These are phyloP conservation scores for Sinodicranocentrus sp. DNA, from an alignment of 2,888 invertebrate species.

Conservation along the genomic window DNA sequence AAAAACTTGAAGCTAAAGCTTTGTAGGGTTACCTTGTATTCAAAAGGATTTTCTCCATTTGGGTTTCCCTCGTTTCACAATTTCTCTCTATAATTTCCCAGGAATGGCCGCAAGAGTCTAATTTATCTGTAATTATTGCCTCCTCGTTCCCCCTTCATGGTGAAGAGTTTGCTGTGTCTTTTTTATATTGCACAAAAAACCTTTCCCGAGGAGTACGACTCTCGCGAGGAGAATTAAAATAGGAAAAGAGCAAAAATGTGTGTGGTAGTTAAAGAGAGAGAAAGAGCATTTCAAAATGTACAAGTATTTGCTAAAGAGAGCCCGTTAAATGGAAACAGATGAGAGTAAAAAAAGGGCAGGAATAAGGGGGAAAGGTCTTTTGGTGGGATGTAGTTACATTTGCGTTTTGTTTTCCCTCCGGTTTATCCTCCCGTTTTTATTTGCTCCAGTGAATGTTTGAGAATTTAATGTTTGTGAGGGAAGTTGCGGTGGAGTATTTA, in stretches of 20 bases:
- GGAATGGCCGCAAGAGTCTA: conserved; percentile 53
- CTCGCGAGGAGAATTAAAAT: conserved; percentile 59
- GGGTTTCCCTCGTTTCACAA: too few species aligned
- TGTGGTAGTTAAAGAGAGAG: too few species aligned
- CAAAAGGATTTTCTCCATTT: too few species aligned
- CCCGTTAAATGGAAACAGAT: too few species aligned
- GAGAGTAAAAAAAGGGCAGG: conserved; percentile 14
- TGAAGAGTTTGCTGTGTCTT: conserved; percentile 7
- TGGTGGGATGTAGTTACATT: too few species aligned
- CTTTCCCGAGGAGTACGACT: neutral
- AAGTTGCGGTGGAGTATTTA: conserved; percentile 4
- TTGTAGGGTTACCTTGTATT: too few species aligned
- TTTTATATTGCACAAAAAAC: neutral
- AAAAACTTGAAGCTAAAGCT: too few species aligned
- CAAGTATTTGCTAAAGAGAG: too few species aligned
- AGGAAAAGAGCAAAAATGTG: conserved; percentile 17
- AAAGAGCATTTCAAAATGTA: too few species aligned
- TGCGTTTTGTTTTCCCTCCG: conserved; percentile 24
- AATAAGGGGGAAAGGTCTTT: conserved; percentile 29
- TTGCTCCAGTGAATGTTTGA: too few species aligned
- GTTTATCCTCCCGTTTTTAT: conserved; percentile 29
- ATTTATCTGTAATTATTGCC: conserved; percentile 63
- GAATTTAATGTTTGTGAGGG: too few species aligned
- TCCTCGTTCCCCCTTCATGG: neutral
- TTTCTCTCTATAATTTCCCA: neutral